Base-by-base conservation (phyloP, 2,888 invertebrate species). In the Crioceris asparagi region DNA sequence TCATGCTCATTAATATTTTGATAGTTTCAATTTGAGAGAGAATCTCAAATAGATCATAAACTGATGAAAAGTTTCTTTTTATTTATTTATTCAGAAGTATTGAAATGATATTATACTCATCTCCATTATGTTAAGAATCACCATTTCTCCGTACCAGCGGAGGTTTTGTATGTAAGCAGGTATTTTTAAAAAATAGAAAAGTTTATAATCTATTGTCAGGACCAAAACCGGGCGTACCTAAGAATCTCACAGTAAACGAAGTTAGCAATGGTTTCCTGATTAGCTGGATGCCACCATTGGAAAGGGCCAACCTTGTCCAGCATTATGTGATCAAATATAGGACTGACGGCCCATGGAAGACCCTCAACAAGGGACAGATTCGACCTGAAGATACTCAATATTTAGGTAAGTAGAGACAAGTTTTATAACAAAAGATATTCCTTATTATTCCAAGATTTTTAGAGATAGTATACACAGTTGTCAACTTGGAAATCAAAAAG, bases 241-340 rank as follows among this genome's bases (percentile, higher is more conserved):
- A 84, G 50, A 93, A 94, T 67, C 72, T 94, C 52, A 85, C 90
- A 36, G 86, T 92, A 45, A 82, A 83, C 33, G 88, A 90, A 68
- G 80, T 87, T 48, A 80, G 82, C 63, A 87, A 88, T 63, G 90
- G 88, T 49, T 88, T 92, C 67, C 75, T 86, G 51, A 86, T 93
- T 62, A 80, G 85, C 54, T 92, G 91, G 92, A 81, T 83, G 67
- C 76, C 80, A 53, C 91, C 91, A 17, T 59, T 80, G 50, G 88
- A 91, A 62, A 75, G 80, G 50, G 76, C 82, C 36, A 47, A 49
- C 18, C 74, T 87, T 44, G 79, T 91, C 50, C 82, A 84, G 66
- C 84, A 85, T 70, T 92, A 91, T 68, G 83, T 83, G 48, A 88
- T 92, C 66, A 87, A 90, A 69, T 91, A 88, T 69, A 80, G 83